Evolutionary conservation across 2,113 vertebrate genomes (phyloP).

Genomic region (Oryctolagus cuniculus): DNA sequence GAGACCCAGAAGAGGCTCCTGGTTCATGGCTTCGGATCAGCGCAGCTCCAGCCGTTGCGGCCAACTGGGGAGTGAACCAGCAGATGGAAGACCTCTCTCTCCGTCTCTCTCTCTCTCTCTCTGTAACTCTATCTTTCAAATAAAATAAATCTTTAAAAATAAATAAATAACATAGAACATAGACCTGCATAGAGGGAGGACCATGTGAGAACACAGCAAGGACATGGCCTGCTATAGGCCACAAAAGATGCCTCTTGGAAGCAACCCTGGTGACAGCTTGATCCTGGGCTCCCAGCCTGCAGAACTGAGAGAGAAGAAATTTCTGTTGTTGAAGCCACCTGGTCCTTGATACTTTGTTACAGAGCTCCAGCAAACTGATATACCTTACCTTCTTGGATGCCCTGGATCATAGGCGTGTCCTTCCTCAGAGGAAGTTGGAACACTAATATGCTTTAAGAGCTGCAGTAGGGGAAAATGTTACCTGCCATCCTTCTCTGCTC

Average conservation of each 20-base stretch:
- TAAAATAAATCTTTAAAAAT: too few relatives aligned
- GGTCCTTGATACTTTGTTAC: background rate
- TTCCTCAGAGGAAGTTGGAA: background rate
- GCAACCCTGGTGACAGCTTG: too few relatives aligned
- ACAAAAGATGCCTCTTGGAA: background rate
- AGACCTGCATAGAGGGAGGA: background rate
- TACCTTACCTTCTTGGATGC: background rate
- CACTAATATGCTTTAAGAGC: background rate
- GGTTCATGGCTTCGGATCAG: too few relatives aligned
- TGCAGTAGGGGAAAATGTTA: accelerated
- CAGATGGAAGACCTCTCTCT: too few relatives aligned
- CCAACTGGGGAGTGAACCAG: too few relatives aligned
- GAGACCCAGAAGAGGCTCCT: too few relatives aligned
- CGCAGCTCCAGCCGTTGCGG: too few relatives aligned
- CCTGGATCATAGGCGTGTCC: accelerated
- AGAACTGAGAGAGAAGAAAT: background rate
- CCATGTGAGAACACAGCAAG: background rate
- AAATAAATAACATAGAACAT: background rate
- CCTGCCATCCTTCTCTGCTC: background rate
- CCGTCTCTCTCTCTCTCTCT: too few relatives aligned
- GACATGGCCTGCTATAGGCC: too few relatives aligned
- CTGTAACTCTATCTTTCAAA: too few relatives aligned
- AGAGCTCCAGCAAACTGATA: background rate
- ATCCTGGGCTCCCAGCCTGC: background rate
- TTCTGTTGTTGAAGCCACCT: background rate